Percentiles rank a stretch among this genome's conserved stretches.
Evolutionary conservation across 2,113 vertebrate genomes (phyloP).

Genomic region (Cephalopholis sonnerati): DNA sequence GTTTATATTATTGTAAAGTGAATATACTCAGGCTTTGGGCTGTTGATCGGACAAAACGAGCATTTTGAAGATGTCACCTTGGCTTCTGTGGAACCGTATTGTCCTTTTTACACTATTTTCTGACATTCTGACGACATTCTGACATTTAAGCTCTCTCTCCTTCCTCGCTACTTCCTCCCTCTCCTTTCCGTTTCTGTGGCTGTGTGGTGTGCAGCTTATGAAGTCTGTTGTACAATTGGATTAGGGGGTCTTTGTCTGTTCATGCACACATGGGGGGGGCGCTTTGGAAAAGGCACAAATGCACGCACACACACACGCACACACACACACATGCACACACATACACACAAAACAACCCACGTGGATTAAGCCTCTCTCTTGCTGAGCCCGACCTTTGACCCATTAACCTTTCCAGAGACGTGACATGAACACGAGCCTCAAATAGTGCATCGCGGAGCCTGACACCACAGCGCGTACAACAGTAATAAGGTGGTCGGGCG

Average conservation of each 20-base stretch:
- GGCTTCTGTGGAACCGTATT: neutral
- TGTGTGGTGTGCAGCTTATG: conserved; percentile 37
- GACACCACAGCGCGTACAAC: conserved; percentile 12
- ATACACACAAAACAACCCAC: conserved; percentile 18
- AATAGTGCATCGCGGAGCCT: conserved; percentile 3
- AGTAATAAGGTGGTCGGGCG: conserved; percentile 34
- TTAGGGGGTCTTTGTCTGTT: conserved; percentile 58
- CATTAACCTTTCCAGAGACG: conserved; percentile 54
- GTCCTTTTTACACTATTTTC: neutral
- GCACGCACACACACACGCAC: conserved; percentile 6
- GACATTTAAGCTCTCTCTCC: conserved; percentile 23
- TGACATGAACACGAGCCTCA: conserved; percentile 46
- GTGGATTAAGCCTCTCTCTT: conserved; percentile 11
- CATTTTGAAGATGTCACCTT: neutral
- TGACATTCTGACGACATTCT: conserved; percentile 30
- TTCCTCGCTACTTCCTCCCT: conserved; percentile 6
- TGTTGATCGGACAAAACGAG: neutral
- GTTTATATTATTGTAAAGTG: neutral
- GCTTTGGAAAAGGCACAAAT: conserved; percentile 36
- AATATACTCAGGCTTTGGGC: neutral
- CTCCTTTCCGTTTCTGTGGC: conserved; percentile 1
- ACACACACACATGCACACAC: neutral
- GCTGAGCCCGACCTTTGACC: conserved; percentile 46
- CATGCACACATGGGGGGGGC: neutral
- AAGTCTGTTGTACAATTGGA: conserved; percentile 57